Conservation (phyloP, 2,888 invertebrate species). For the Caenorhabditis sp. region DNA sequence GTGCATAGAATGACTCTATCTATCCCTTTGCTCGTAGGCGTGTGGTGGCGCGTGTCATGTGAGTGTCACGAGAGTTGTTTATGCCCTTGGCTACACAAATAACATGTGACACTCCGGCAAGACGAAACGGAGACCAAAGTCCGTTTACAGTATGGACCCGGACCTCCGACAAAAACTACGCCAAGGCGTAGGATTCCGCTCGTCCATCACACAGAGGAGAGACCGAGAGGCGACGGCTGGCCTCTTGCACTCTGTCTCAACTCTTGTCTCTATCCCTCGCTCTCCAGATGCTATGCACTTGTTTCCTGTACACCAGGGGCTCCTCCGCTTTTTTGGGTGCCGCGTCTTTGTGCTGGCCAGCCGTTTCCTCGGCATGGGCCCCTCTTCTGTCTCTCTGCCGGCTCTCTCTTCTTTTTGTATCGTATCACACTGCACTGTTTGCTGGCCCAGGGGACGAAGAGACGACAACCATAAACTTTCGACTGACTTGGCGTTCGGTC, state of each 20-base stretch:
- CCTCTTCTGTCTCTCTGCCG: background rate
- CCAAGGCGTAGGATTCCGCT: background rate
- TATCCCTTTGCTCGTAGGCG: too few species aligned
- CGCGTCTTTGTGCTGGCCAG: background rate
- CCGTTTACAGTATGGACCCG: background rate
- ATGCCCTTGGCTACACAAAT: too few species aligned
- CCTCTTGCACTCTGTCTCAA: constrained; percentile 1
- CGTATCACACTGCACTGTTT: constrained; percentile 4
- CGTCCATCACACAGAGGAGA: background rate
- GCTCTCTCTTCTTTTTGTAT: background rate
- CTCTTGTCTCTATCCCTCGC: constrained; percentile 12
- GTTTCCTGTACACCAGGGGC: constrained; percentile 12
- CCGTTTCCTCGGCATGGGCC: background rate
- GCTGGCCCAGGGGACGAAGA: background rate
- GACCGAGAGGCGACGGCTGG: constrained; percentile 4
- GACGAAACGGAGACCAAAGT: too few species aligned
- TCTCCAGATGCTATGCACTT: constrained; percentile 21
- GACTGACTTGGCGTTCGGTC: too few species aligned
- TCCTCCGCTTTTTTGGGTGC: constrained; percentile 11
- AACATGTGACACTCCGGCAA: too few species aligned
- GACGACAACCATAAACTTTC: background rate
- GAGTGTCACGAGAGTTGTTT: too few species aligned
- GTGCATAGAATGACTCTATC: too few species aligned
- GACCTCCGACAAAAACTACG: background rate
- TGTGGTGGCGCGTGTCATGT: too few species aligned